A percentile compares a stretch with the other conserved stretches of the same genome.
Evolutionary conservation across 2,888 invertebrate species (phyloP).

Genomic region (Philaethria dido): DNA sequence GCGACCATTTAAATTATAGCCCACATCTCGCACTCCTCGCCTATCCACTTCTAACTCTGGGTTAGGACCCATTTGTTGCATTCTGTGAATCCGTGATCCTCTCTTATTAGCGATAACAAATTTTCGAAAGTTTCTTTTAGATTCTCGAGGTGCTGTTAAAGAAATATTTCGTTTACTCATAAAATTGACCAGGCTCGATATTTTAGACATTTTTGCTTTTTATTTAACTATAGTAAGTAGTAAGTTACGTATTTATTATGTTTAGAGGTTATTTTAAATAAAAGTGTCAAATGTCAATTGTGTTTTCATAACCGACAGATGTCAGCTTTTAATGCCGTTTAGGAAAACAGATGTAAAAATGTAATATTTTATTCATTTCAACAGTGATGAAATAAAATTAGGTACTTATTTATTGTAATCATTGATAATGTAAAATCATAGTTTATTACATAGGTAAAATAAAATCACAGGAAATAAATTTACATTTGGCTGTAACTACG

Average conservation of each 20-base stretch:
- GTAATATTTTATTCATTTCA: too few species aligned
- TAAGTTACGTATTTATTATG: slow-evolving; percentile 1
- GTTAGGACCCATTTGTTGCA: slow-evolving; percentile 82
- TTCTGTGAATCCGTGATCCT: slow-evolving; percentile 87
- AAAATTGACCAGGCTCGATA: slow-evolving; percentile 61
- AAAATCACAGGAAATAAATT: not conserved
- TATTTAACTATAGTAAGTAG: not conserved
- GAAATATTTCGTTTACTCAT: slow-evolving; percentile 68
- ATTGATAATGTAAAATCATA: too few species aligned
- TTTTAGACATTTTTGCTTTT: slow-evolving; percentile 65
- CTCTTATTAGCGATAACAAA: slow-evolving; percentile 90
- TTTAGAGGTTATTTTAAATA: slow-evolving; percentile 27
- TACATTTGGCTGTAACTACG: not conserved
- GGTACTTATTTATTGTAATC: too few species aligned
- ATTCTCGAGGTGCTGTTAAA: slow-evolving; percentile 72
- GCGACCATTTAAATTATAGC: slow-evolving; percentile 81
- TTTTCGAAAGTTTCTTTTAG: slow-evolving; percentile 93
- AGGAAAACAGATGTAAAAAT: too few species aligned
- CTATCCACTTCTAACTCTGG: slow-evolving; percentile 87
- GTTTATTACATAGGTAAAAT: too few species aligned
- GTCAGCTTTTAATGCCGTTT: not conserved
- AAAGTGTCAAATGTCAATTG: slow-evolving; percentile 4
- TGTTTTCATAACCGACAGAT: not conserved
- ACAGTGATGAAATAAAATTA: too few species aligned
- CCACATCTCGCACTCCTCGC: slow-evolving; percentile 88